Conservation (phyloP, 2,113 vertebrate species). For the Alligator sinensis region DNA sequence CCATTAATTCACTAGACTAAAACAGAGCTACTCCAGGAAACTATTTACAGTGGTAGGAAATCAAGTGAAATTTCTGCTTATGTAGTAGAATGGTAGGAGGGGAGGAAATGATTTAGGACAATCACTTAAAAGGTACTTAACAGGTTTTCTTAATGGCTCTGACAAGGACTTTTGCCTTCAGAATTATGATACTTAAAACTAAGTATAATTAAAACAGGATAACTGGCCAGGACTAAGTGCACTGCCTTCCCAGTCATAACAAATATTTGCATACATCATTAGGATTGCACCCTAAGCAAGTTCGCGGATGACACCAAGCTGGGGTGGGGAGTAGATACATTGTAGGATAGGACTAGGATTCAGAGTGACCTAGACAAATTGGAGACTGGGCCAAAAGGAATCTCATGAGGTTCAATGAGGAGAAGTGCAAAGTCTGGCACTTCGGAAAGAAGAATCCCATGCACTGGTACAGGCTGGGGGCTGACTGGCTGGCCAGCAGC, state of each 20-base stretch:
- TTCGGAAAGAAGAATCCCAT: too few species aligned
- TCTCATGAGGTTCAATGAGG: too few species aligned
- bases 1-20: conserved; percentile 29
- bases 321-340: too few species aligned
- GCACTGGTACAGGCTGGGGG: too few species aligned
- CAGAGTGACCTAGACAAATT: too few species aligned
- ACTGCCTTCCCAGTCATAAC: neutral
- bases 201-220: neutral
- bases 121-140: conserved; percentile 3
- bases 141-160: neutral
- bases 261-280: neutral
- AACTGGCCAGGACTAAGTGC: neutral
- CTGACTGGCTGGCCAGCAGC: too few species aligned
- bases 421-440: too few species aligned
- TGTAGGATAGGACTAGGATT: too few species aligned
- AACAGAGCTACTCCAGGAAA: neutral
- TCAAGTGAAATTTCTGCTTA: conserved; percentile 29
- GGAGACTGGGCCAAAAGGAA: too few species aligned
- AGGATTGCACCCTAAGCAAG: too few species aligned
- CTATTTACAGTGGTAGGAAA: conserved; percentile 6
- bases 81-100: neutral
- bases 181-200: neutral
- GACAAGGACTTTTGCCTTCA: neutral
- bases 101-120: conserved; percentile 8
- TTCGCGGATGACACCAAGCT: too few species aligned